Base-by-base conservation (phyloP, 2,888 invertebrate species). In the Tolmerus cingulatus region DNA sequence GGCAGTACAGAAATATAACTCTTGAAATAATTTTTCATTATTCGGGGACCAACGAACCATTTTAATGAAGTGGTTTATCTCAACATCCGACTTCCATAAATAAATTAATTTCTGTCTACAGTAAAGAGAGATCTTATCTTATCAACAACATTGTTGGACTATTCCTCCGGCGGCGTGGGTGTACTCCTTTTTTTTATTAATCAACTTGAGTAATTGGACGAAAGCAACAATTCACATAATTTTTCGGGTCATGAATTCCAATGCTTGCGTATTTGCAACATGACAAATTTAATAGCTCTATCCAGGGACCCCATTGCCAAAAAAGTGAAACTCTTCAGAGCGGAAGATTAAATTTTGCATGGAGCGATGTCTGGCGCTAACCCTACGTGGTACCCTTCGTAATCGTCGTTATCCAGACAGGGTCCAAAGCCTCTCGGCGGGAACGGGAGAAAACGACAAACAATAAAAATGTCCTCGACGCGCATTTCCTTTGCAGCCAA, bases 271-370 rank as follows among this genome's bases (percentile, higher is more conserved):
- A 40, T 66, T 74, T 30, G 30, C 40, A 55, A 57, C 84, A 66
- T 66, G 57, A 74, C 74, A 84, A 74, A 51, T 81, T 84, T 84
- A 84, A 84, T 84, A 84, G 84, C 74, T 40, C 30, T 23, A 30
- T n/a, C n/a, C 46, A 57, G 40, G n/a, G 34, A 81, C 37, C 37
- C 23, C 84, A 40, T 66, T 74, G 19, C 51, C 66, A 27, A 46
- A 84, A 46, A 46, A 46, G 43, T 14, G n/a, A 84, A 84, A 84
- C 74, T 84, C 84, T 84, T 74, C 43, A 84, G 84, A 84, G 84
- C 84, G 84, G 84, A 84, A 84, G 84, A 84, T 84, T 84, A 84
- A 84, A 84, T 84, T 84, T 84, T 40, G 66, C 84, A 84, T 84
- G 37, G 84, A 84, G 40, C 40, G 27, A 37, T 37, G 40, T 84